These are phyloP conservation scores for Cryptotis parvus DNA, from an alignment of 2,113 vertebrate species.

Conservation along the genomic window DNA sequence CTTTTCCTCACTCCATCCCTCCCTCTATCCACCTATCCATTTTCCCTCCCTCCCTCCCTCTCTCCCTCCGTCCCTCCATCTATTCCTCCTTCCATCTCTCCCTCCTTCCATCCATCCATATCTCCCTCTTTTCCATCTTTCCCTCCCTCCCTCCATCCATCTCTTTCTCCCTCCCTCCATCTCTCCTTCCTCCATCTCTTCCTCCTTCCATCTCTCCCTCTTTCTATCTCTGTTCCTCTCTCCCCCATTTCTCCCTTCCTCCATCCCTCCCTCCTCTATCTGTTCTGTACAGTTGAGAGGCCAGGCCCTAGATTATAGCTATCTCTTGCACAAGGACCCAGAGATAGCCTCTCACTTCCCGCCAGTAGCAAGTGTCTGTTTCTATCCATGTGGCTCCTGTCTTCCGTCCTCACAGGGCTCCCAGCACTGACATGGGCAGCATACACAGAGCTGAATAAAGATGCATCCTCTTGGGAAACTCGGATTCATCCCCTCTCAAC, in stretches of 20 bases:
- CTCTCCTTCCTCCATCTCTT: no score
- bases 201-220: background rate
- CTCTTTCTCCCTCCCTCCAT: no score
- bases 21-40: no score
- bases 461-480: background rate
- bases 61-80: background rate
- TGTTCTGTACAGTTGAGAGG: background rate
- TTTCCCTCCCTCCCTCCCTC: no score
- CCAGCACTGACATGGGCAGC: background rate
- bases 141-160: no score
- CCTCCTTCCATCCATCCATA: no score
- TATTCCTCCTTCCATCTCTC: background rate
- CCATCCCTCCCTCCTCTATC: background rate
- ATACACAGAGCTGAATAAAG: background rate
- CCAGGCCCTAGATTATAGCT: background rate
- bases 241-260: background rate
- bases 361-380: background rate
- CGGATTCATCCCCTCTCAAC: background rate
- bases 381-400: background rate
- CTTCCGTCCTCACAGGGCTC: background rate
- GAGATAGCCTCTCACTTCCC: background rate
- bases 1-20: no score
- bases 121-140: no score
- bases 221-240: no score
- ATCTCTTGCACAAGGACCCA: background rate